Evolutionary conservation across 1,140 invertebrate genomes (phyloP).

Genomic region (Paraescarpia echinospica): DNA sequence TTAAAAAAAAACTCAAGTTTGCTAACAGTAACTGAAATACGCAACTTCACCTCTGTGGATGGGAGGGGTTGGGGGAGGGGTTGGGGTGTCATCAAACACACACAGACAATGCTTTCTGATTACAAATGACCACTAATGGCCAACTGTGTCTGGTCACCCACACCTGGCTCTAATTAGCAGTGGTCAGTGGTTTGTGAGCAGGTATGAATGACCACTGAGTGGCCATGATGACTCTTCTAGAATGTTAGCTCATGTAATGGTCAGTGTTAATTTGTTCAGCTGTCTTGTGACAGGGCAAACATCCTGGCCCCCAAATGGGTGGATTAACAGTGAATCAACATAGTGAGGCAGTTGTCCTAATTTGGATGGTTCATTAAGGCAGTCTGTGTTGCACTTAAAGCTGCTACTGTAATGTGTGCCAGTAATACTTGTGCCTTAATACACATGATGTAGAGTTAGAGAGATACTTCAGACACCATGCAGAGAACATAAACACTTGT

Average conservation of each 20-base stretch:
- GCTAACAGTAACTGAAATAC: too few relatives aligned
- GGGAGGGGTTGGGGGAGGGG: too few relatives aligned
- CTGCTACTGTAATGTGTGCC: background rate
- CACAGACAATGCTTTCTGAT: background rate
- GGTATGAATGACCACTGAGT: background rate
- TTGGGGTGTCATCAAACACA: background rate
- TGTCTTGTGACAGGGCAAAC: background rate
- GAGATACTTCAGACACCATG: background rate
- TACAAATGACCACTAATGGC: background rate
- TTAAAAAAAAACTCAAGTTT: too few relatives aligned
- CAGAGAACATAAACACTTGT: background rate
- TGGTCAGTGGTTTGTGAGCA: background rate
- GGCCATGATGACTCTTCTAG: background rate
- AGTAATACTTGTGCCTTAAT: background rate
- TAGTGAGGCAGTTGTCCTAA: background rate
- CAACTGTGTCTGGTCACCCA: background rate
- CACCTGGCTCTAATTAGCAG: background rate
- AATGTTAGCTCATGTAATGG: background rate
- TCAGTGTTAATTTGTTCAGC: background rate
- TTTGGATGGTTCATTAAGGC: background rate
- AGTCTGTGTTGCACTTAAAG: background rate
- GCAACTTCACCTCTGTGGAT: too few relatives aligned
- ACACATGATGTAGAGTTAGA: background rate
- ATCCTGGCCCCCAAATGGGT: conserved; percentile 3
- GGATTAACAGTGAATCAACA: background rate